phyloP scores from a whole-genome alignment of 2,888 invertebrate species.

The Buathra laborator region DNA sequence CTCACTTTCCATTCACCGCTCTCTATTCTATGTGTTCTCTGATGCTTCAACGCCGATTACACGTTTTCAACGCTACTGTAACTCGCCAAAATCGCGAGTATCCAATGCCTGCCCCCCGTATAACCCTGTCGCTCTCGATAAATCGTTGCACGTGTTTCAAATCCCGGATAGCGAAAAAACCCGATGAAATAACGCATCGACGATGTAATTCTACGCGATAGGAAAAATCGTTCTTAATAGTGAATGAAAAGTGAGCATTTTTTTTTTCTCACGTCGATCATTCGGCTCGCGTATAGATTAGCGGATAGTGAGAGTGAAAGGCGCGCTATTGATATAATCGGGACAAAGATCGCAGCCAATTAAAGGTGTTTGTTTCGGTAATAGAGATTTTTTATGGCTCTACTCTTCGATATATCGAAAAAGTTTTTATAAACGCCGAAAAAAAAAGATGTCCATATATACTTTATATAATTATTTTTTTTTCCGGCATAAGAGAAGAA shows the following conservation, averaged over 20 bases:
- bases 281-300: neutral
- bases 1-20: constrained; percentile 36
- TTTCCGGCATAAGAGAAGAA: neutral
- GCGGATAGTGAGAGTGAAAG: constrained; percentile 35
- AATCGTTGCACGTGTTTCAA: constrained; percentile 30
- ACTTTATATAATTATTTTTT: neutral
- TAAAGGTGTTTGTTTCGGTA: constrained; percentile 28
- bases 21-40: constrained; percentile 58
- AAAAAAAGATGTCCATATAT: no score
- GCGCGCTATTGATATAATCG: constrained; percentile 42
- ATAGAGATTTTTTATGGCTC: no score
- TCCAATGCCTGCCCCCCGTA: neutral
- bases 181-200: constrained; percentile 34
- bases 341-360: constrained; percentile 48
- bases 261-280: constrained; percentile 26
- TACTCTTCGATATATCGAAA: no score
- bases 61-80: constrained; percentile 49
- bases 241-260: constrained; percentile 41
- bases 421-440: no score
- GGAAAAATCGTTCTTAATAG: constrained; percentile 49
- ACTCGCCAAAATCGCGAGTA: constrained; percentile 11
- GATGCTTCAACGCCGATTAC: constrained; percentile 64
- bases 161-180: constrained; percentile 35
- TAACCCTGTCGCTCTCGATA: constrained; percentile 38
- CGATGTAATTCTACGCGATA: constrained; percentile 11